Percentiles rank a stretch among this genome's conserved stretches.
phyloP scores from a whole-genome alignment of 2,888 invertebrate genomes.

The Perizoma flavofasciatum region DNA sequence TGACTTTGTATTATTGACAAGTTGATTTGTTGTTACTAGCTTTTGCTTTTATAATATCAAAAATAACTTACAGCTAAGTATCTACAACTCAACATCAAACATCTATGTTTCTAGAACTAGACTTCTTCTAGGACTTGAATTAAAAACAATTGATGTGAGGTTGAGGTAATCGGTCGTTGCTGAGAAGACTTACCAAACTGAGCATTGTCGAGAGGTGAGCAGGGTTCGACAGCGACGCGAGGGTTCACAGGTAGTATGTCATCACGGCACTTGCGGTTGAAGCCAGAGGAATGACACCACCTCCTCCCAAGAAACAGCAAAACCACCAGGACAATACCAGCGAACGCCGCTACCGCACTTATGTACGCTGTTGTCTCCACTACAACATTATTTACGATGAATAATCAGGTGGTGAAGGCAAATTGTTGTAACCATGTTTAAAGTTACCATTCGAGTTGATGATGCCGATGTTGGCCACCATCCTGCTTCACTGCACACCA shows the following conservation, averaged over 20 bases:
- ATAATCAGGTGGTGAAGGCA: slow-evolving; percentile 23
- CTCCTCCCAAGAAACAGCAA: slow-evolving; percentile 94
- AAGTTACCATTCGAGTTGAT: slow-evolving; percentile 73
- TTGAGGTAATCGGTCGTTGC: slow-evolving; percentile 11
- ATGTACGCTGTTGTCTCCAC: slow-evolving; percentile 95
- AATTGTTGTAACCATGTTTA: slow-evolving; percentile 45
- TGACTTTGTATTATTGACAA: slow-evolving; percentile 2
- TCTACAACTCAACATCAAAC: slow-evolving; percentile 1
- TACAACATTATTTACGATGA: slow-evolving; percentile 54
- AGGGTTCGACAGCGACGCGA: slow-evolving; percentile 55
- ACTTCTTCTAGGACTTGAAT: not conserved
- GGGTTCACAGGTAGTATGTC: slow-evolving; percentile 76
- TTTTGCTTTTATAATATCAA: not conserved
- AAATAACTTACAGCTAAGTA: not conserved
- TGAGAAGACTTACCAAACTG: slow-evolving; percentile 65
- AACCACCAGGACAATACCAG: slow-evolving; percentile 91
- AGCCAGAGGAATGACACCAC: slow-evolving; percentile 75
- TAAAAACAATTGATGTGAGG: slow-evolving; percentile 1
- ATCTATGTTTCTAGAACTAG: slow-evolving; percentile 3
- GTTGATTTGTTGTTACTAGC: not conserved
- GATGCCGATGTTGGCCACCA: slow-evolving; percentile 76
- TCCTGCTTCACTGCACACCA: slow-evolving; percentile 56
- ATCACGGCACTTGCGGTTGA: slow-evolving; percentile 70
- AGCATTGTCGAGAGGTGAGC: slow-evolving; percentile 70
- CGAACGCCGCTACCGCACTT: slow-evolving; percentile 93